Evolutionary conservation across 2,888 invertebrate genomes (phyloP), one percentile per base, ranked within the genome.

Genomic region (Ctenicera cuprea): DNA sequence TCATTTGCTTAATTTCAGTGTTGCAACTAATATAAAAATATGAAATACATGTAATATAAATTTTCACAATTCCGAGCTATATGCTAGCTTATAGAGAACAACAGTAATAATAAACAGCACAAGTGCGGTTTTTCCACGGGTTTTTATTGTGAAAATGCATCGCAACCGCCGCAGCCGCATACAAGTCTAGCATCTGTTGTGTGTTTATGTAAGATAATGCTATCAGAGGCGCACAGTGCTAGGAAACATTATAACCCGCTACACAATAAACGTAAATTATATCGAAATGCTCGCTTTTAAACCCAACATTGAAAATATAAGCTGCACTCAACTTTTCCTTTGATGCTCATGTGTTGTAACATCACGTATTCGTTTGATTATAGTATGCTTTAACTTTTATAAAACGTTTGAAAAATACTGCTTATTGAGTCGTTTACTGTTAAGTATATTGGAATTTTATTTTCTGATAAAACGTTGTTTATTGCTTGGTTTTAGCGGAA

Each of bases 181-280:
- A 54, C 11, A 18, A 18, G 20, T 3, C 45, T 5, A 38, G 30
- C 62, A 62, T 62, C 62, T 62, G 62, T 18, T 62, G 43, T 62
- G 14, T 62, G 62, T 62, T 62, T 45, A 16, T 62, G 22, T 26
- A 43, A 62, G 62, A 62, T 62, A 62, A 62, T 62, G 62, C 16
- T 62, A 62, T 62, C 62, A 62, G 22, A 9, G 8, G 26, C 26
- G 26, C 45, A 45, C 62, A 62, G 26, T 59, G 3, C 62, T 16
- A 41, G n/a, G 43, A 61, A 26, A 20, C 20, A 22, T 45, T 30
- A 62, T 14, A 26, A 18, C 26, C 16, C 5, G 62, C 61, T 22
- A 12, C 26, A 62, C 62, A 62, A 62, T 62, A 45, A 41, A 62
- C 43, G 18, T 62, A 62, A 62, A 62, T 62, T 62, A 22, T 20